These are phyloP conservation scores for Nowickia ferox DNA, from an alignment of 2,888 invertebrate species.

Conservation along the genomic window DNA sequence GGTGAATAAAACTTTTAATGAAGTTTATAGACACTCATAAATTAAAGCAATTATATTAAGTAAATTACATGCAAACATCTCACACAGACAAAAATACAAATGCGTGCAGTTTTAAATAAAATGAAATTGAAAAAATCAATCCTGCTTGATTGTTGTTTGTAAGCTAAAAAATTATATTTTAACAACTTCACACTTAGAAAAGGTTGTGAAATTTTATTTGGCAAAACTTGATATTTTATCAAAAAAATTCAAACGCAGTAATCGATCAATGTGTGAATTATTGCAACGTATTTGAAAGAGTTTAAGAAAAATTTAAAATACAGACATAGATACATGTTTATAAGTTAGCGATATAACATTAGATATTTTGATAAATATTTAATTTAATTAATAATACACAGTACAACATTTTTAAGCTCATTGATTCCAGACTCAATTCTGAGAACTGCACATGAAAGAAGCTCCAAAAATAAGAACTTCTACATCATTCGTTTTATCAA, in stretches of 20 bases:
- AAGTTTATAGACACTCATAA: background rate
- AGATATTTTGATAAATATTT: too few species aligned
- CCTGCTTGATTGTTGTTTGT: too few species aligned
- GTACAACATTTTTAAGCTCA: too few species aligned
- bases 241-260: background rate
- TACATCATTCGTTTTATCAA: too few species aligned
- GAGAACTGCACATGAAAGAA: too few species aligned
- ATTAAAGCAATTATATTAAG: background rate
- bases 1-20: conserved; percentile 44
- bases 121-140: background rate
- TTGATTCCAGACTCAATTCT: too few species aligned
- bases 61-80: background rate
- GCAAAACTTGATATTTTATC: background rate
- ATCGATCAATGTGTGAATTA: background rate
- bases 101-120: background rate
- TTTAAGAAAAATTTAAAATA: background rate
- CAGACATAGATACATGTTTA: background rate
- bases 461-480: too few species aligned
- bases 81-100: background rate
- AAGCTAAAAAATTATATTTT: background rate
- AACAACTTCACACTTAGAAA: background rate
- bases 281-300: background rate
- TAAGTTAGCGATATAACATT: background rate
- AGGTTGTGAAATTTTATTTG: background rate
- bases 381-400: too few species aligned